Evolutionary conservation across 2,888 invertebrate species (phyloP), one percentile per base, ranked within the genome.

Genomic region (Brachynemurus nebulosus): DNA sequence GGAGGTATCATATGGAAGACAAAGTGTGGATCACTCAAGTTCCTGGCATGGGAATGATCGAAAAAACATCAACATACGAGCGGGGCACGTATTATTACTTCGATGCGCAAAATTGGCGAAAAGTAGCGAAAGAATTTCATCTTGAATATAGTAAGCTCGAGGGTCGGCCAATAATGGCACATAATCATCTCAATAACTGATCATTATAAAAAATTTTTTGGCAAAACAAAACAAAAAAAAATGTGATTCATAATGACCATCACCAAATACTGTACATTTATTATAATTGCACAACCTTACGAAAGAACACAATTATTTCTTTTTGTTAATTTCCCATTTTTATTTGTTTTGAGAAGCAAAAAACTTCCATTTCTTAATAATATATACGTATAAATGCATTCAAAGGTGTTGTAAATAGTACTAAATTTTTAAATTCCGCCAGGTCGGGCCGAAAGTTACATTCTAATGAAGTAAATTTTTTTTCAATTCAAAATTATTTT

Each of bases 1-100:
- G 98, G 98, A 81, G 98, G 71, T 98, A 93, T 75, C 97, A 98
- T 69, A 96, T 86, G 75, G 93, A 95, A 65, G 97, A 98, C 66
- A 89, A 93, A 67, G 91, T 97, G 60, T 96, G 96, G 96, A 92
- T 96, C 66, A 96, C 95, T 58, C 86, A 95, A 68, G 92, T 92
- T 59, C 93, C 93, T 54, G 93, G 93, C 56, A 83, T 92, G 74
- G 83, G 86, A 55, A 84, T 91, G 61, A 78, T 88, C 57, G 92
- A 97, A 67, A 97, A 96, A 70, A 95, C 92, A 53, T 80, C 82
- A 58, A 88, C 89, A 55, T 97, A 92, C 70, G 97, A 98, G 73
- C 79, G 95, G 62, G 97, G 97, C 70, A 96, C 95, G 59, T 98
- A 98, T 73, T 96, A 92, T 72, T 95, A 95, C 71, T 98, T 98